Base-by-base conservation (phyloP, 2,888 invertebrate genomes). In the Cryptus viduatorius region DNA sequence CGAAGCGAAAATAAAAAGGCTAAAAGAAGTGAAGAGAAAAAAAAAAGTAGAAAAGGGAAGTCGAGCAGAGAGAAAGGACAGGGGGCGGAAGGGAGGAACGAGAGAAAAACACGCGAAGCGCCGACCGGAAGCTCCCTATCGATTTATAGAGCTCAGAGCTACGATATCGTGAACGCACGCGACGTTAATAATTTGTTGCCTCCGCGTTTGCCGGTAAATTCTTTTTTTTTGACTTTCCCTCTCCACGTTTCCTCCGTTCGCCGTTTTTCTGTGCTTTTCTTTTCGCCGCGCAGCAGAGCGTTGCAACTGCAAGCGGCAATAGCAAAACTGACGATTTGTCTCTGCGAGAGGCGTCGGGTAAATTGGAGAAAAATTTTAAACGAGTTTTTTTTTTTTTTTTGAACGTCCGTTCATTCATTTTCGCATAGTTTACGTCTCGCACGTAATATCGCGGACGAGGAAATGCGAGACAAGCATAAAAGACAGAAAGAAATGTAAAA, bases 131-230 rank as follows among this genome's bases (percentile, higher is more conserved):
- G 80, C 73, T 44, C 72, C 67, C 61, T 81, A 84, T 84, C 81
- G 84, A 84, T 84, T 81, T 77, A 84, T 84, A 73, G 80, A 81
- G 84, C 80, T 31, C 19, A 46, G 19, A 73, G 16, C 78, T 4
- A 79, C 71, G 76, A 80, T 80, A 83, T 83, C 81, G 80, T 77
- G 73, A 68, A 64, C 61, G 61, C 90, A 90, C 90, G 90, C 90
- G 87, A 90, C 86, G 86, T 90, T 90, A 88, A 90, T 90, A 89
- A 90, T 89, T 90, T 86, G 79, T 84, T 76, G 79, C 79, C 82
- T 73, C 68, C 71, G 56, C 64, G 64, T 83, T 59, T 42, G 67
- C 67, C n/a, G 64, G 77, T 82, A 73, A 46, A 71, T 16, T 53
- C 64, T 61, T 61, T 53, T 68, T 68, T 77, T 31, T 7, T 69